These are phyloP conservation scores for Hiodon tergisus DNA, from an alignment of 2,113 vertebrate genomes.

Conservation along the genomic window DNA sequence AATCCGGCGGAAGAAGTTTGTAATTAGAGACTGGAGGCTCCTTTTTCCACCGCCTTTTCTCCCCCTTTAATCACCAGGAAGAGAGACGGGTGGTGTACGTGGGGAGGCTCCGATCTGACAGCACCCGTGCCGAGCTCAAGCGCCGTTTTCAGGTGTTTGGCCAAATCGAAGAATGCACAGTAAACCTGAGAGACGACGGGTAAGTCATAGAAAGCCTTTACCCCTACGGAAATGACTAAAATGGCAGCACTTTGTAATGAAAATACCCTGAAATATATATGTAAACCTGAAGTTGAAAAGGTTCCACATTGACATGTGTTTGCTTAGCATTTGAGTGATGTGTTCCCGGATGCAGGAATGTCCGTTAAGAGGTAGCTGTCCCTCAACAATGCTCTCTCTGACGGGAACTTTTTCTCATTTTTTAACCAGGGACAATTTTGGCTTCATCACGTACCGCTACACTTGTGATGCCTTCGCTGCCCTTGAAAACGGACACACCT, in stretches of 20 bases:
- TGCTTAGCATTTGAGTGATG: neutral
- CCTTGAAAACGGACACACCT: constrained; percentile 94
- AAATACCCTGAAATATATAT: too few relatives aligned
- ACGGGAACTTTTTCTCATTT: constrained; percentile 51
- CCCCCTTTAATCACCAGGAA: constrained; percentile 70
- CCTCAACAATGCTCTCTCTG: constrained; percentile 18
- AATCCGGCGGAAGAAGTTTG: neutral
- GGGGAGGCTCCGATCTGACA: constrained; percentile 86
- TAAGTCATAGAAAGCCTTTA: constrained; percentile 47
- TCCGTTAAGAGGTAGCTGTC: neutral
- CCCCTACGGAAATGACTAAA: neutral
- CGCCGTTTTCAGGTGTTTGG: constrained; percentile 98
- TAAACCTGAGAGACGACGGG: constrained; percentile 93
- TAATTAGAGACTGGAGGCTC: neutral
- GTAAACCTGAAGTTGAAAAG: neutral
- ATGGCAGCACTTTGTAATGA: too few relatives aligned
- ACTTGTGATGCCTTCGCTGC: constrained; percentile 97
- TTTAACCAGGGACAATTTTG: constrained; percentile 87
- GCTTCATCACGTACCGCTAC: constrained; percentile 99
- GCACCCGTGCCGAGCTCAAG: constrained; percentile 86
- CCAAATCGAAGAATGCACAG: constrained; percentile 96
- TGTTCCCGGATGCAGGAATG: neutral
- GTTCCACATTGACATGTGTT: neutral
- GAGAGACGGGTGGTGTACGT: constrained; percentile 94
- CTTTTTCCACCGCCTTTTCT: constrained; percentile 25